Conservation (phyloP, 2,113 vertebrate species). For the Pontoporia blainvillei region DNA sequence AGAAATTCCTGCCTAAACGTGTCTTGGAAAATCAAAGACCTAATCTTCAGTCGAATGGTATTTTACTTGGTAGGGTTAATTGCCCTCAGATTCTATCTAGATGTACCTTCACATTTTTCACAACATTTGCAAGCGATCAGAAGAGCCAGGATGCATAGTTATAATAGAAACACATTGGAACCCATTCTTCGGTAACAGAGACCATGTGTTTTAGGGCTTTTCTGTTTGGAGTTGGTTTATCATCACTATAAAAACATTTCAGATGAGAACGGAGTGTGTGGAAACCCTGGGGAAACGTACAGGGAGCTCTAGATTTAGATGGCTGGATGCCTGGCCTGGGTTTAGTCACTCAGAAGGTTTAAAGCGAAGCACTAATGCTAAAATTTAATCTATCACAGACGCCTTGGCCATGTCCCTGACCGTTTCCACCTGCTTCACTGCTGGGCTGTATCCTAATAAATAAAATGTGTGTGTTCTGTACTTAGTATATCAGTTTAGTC, state of each 20-base stretch:
- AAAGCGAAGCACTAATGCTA: not conserved
- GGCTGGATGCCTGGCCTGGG: conserved; percentile 29
- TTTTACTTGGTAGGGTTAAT: not conserved
- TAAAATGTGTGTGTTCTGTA: conserved; percentile 57
- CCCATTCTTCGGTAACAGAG: conserved; percentile 4
- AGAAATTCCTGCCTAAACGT: not conserved
- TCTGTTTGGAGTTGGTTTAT: conserved; percentile 49
- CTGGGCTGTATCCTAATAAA: not conserved
- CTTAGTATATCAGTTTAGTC: not conserved
- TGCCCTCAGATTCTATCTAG: not conserved
- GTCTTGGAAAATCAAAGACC: not conserved
- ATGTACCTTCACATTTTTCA: not conserved
- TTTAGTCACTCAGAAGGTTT: not conserved
- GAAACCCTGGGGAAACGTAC: not conserved
- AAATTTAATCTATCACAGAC: conserved; percentile 15
- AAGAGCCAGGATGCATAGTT: not conserved
- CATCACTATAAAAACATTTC: conserved; percentile 60
- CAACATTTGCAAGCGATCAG: not conserved
- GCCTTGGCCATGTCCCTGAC: conserved; percentile 38
- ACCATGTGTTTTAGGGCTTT: conserved; percentile 35
- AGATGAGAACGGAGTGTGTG: not conserved
- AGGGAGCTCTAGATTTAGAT: not conserved
- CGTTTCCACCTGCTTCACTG: conserved; percentile 52
- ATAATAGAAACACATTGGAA: not conserved
- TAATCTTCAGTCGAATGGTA: not conserved